Percentiles rank a stretch among this genome's conserved stretches.
phyloP scores from a whole-genome alignment of 2,888 invertebrate species.

The Physocephala rufipes region DNA sequence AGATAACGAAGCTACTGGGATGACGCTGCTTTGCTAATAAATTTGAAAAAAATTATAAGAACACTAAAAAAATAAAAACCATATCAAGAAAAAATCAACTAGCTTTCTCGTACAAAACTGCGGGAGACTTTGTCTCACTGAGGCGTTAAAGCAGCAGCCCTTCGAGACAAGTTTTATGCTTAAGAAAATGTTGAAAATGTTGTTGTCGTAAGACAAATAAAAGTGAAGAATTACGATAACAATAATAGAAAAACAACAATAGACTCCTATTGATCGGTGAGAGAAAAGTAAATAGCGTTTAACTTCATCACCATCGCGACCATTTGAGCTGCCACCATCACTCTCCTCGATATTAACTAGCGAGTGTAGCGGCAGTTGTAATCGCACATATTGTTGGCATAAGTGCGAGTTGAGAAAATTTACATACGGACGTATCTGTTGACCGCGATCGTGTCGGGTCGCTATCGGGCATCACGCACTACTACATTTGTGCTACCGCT shows the following conservation, averaged over 20 bases:
- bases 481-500: slow-evolving; percentile 6
- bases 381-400: background rate
- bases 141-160: too few species aligned
- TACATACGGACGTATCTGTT: slow-evolving; percentile 18
- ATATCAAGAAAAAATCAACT: too few species aligned
- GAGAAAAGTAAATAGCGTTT: too few species aligned
- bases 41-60: background rate
- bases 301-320: too few species aligned
- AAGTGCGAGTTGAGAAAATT: slow-evolving; percentile 19
- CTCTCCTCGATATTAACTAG: background rate
- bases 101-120: too few species aligned
- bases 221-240: too few species aligned
- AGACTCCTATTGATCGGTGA: too few species aligned
- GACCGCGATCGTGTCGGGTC: slow-evolving; percentile 21
- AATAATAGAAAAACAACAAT: too few species aligned
- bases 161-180: too few species aligned
- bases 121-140: too few species aligned
- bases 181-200: too few species aligned
- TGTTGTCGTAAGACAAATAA: too few species aligned
- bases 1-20: background rate
- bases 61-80: background rate
- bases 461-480: slow-evolving; percentile 3
- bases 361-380: background rate
- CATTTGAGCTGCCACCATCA: background rate
- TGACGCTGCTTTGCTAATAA: background rate